A percentile compares a stretch with the other conserved stretches of the same genome.
Evolutionary conservation across 2,888 invertebrate species (phyloP).

Genomic region (Cybosia mesomella): DNA sequence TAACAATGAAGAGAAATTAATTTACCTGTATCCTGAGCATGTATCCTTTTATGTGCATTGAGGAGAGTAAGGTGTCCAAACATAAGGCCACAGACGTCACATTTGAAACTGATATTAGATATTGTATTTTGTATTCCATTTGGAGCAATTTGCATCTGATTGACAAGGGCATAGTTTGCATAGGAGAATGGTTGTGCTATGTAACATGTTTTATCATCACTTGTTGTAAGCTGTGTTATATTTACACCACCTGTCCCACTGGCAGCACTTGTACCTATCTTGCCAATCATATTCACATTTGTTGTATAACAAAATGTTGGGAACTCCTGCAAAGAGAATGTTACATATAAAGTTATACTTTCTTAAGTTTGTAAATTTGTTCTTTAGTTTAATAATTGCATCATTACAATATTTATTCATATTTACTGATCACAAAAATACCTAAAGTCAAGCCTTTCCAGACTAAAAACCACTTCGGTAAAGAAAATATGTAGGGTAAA

Average conservation of each 20-base stretch:
- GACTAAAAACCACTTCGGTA: too few relatives aligned
- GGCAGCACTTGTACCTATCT: conserved; percentile 82
- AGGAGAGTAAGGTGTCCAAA: conserved; percentile 93
- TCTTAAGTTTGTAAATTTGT: too few relatives aligned
- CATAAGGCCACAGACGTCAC: conserved; percentile 95
- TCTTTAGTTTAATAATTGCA: too few relatives aligned
- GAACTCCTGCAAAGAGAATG: conserved; percentile 82
- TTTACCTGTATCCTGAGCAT: conserved; percentile 88
- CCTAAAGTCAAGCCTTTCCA: too few relatives aligned
- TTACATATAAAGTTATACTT: background rate
- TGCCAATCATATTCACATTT: conserved; percentile 90
- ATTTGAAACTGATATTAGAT: conserved; percentile 94
- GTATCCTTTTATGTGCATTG: conserved; percentile 95
- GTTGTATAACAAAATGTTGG: conserved; percentile 91
- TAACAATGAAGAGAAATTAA: background rate
- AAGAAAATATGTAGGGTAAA: background rate
- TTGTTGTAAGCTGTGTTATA: conserved; percentile 89
- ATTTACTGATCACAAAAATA: too few relatives aligned
- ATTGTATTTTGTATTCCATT: conserved; percentile 90
- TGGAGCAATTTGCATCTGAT: conserved; percentile 94
- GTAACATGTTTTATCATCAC: conserved; percentile 91
- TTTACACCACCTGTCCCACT: conserved; percentile 78
- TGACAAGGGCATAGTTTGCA: conserved; percentile 92
- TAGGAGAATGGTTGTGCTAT: conserved; percentile 92
- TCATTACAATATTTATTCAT: too few relatives aligned